A percentile compares a stretch with the other conserved stretches of the same genome.
Evolutionary conservation across 2,113 vertebrate species (phyloP).

Genomic region (Hemiscyllium ocellatum): DNA sequence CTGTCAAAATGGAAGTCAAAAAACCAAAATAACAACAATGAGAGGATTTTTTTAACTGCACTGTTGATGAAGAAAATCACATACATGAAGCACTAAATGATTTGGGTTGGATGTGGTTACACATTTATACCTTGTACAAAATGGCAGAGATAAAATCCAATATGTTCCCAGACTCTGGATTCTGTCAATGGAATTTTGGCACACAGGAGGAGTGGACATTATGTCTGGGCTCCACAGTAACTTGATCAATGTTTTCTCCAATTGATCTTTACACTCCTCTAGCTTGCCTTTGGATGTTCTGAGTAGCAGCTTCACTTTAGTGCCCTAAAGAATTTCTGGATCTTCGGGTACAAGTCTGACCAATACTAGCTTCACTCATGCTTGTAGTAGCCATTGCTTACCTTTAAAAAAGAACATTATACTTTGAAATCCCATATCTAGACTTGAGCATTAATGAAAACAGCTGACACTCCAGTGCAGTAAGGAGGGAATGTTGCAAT

Average conservation of each 20-base stretch:
- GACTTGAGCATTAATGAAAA: too few species aligned
- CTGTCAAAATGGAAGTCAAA: conserved; percentile 39
- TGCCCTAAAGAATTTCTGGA: not conserved
- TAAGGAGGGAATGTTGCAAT: too few species aligned
- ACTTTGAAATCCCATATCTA: too few species aligned
- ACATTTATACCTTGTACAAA: not conserved
- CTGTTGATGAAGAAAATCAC: conserved; percentile 38
- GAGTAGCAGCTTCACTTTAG: not conserved
- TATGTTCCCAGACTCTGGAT: not conserved
- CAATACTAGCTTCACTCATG: not conserved
- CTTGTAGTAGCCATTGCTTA: too few species aligned
- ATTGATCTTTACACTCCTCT: not conserved
- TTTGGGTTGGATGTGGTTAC: not conserved
- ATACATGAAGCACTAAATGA: not conserved
- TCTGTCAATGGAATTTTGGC: not conserved
- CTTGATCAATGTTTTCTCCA: not conserved
- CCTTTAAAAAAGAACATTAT: too few species aligned
- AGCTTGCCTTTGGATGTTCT: not conserved
- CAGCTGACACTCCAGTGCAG: too few species aligned
- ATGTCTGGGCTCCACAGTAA: too few species aligned
- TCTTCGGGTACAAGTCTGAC: not conserved
- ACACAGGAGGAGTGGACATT: not conserved
- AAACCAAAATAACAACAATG: conserved; percentile 36
- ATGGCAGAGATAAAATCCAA: not conserved
- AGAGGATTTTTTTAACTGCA: conserved; percentile 33